Conservation (phyloP, 2,113 vertebrate genomes). For the Ahaetulla prasina region DNA sequence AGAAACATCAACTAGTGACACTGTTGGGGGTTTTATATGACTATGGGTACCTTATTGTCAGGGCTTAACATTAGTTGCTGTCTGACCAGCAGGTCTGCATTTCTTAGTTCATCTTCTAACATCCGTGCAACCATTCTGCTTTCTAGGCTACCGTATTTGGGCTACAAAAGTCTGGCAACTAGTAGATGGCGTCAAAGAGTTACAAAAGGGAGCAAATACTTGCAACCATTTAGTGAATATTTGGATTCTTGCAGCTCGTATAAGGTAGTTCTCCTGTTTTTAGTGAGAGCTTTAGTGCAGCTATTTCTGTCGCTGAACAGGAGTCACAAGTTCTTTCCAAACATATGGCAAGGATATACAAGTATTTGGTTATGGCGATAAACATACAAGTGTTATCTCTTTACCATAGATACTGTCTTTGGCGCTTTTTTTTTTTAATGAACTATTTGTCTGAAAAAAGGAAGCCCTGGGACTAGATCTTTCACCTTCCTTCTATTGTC, state of each 20-base stretch:
- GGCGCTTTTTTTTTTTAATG: constrained; percentile 68
- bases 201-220: not conserved
- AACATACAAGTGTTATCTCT: constrained; percentile 1
- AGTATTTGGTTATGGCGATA: constrained; percentile 22
- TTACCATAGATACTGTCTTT: constrained; percentile 47
- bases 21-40: not conserved
- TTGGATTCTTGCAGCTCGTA: not conserved
- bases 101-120: not conserved
- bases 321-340: not conserved
- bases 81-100: not conserved
- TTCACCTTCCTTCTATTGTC: constrained; percentile 77
- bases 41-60: not conserved
- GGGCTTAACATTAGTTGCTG: not conserved
- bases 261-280: not conserved
- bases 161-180: not conserved
- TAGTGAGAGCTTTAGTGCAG: not conserved
- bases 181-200: not conserved
- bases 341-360: constrained; percentile 14
- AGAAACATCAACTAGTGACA: not conserved
- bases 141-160: not conserved
- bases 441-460: constrained; percentile 56
- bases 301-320: not conserved
- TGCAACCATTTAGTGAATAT: not conserved
- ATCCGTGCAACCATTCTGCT: not conserved
- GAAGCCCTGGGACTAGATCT: constrained; percentile 72